Conservation (phyloP, 2,797 vertebrate species). For the Discoglossus pictus region DNA sequence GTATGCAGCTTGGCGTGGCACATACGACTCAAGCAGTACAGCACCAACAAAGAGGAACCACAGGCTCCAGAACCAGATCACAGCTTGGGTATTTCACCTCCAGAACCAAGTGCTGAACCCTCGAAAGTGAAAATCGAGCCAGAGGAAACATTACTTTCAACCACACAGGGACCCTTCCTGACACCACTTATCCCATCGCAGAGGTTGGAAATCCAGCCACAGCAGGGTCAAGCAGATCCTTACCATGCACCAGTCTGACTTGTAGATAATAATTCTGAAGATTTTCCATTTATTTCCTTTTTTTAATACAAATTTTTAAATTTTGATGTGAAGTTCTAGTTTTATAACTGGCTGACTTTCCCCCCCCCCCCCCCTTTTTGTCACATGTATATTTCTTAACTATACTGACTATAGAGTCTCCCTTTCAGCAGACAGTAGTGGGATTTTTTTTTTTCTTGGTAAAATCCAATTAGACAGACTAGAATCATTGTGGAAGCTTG, state of each 20-base stretch:
- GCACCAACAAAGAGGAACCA: slow-evolving; percentile 67
- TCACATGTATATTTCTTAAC: no score
- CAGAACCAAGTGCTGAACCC: slow-evolving; percentile 67
- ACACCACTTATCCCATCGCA: slow-evolving; percentile 66
- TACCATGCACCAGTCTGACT: slow-evolving; percentile 71
- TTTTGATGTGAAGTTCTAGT: slow-evolving; percentile 87
- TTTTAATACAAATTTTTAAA: slow-evolving; percentile 78
- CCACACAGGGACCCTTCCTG: slow-evolving; percentile 67
- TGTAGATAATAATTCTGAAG: slow-evolving; percentile 70
- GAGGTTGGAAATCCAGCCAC: slow-evolving; percentile 71
- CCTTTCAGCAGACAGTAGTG: no score
- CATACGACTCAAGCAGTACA: slow-evolving; percentile 92
- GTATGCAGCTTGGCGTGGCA: slow-evolving; percentile 99
- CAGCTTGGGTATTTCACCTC: slow-evolving; percentile 65
- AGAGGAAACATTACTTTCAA: slow-evolving; percentile 69
- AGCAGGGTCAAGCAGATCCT: slow-evolving; percentile 67
- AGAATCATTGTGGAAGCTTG: no score
- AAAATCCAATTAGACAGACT: no score
- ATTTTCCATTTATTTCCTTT: slow-evolving; percentile 18
- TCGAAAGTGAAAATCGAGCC: slow-evolving; percentile 70
- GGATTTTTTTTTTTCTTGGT: no score
- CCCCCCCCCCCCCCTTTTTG: no score
- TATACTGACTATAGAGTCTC: no score
- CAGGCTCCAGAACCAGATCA: slow-evolving; percentile 64
- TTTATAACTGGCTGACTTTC: slow-evolving; percentile 77